Evolutionary conservation across 1,140 invertebrate species (phyloP).

Genomic region (Lepidurus arcticus): DNA sequence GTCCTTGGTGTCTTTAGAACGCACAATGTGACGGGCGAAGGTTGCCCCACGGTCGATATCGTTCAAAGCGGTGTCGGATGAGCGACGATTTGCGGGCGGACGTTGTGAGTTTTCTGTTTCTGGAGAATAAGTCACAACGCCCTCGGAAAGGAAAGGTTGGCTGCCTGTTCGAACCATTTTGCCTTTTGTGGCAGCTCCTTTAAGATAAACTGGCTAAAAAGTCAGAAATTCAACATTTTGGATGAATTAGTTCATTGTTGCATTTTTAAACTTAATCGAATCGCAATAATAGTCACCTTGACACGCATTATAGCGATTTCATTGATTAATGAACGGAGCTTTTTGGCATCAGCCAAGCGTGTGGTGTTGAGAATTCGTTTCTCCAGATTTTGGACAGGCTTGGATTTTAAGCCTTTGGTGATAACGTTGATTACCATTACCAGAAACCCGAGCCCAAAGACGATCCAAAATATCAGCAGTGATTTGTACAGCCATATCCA

Average conservation of each 20-base stretch:
- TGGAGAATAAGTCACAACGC: not conserved
- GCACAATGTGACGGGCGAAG: not conserved
- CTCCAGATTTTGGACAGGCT: slow-evolving; percentile 25
- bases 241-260: not conserved
- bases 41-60: slow-evolving; percentile 27
- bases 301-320: slow-evolving; percentile 7
- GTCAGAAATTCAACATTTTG: not conserved
- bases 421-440: slow-evolving; percentile 48
- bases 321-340: slow-evolving; percentile 28
- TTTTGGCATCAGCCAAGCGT: not conserved
- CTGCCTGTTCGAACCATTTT: slow-evolving; percentile 16
- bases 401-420: slow-evolving; percentile 38
- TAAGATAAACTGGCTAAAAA: slow-evolving; percentile 23
- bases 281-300: slow-evolving; percentile 17
- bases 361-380: slow-evolving; percentile 24
- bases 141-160: slow-evolving; percentile 27
- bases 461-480: slow-evolving; percentile 45
- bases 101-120: not conserved
- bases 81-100: not conserved
- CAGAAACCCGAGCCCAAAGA: slow-evolving; percentile 46
- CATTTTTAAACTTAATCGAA: not conserved
- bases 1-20: not conserved
- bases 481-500: slow-evolving; percentile 41
- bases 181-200: not conserved
- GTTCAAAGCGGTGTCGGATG: slow-evolving; percentile 24